These are phyloP conservation scores for Eumaeus atala DNA, from an alignment of 1,140 invertebrate species.

Conservation along the genomic window DNA sequence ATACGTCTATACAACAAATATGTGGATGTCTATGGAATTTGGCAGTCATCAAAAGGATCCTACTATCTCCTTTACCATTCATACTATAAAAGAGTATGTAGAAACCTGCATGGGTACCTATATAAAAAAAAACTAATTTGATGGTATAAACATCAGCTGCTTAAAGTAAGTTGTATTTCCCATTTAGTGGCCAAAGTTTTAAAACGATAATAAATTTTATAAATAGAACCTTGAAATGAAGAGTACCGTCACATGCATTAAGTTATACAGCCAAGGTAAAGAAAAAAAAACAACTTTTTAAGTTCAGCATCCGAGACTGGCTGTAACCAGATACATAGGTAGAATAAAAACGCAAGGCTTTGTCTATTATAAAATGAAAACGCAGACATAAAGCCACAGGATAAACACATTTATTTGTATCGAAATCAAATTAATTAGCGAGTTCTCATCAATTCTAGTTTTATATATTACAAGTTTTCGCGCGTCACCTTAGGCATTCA, in stretches of 20 bases:
- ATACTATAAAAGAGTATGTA: too few relatives aligned
- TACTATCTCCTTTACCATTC: too few relatives aligned
- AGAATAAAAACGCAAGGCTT: constrained; percentile 23
- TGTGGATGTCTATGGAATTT: too few relatives aligned
- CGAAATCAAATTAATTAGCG: background rate
- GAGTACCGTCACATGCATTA: constrained; percentile 3
- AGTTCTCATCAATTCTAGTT: background rate
- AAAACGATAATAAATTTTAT: constrained; percentile 5
- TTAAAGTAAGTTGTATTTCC: too few relatives aligned
- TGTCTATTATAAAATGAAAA: constrained; percentile 25
- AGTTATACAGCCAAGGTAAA: constrained; percentile 13
- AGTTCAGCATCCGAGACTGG: constrained; percentile 18
- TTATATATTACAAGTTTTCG: background rate
- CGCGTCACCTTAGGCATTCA: too few relatives aligned
- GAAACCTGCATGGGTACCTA: too few relatives aligned
- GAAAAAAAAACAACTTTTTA: constrained; percentile 21
- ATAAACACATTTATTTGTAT: background rate
- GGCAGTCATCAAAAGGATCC: too few relatives aligned
- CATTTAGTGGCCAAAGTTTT: too few relatives aligned
- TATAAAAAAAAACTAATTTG: too few relatives aligned
- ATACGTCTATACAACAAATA: too few relatives aligned
- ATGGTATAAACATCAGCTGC: too few relatives aligned
- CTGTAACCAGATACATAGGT: constrained; percentile 19
- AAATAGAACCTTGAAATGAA: constrained; percentile 10
- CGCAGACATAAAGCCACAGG: background rate